Percentiles rank a stretch among this genome's conserved stretches.
Evolutionary conservation across 1,140 invertebrate genomes (phyloP).

Genomic region (Steinernema khuongi): DNA sequence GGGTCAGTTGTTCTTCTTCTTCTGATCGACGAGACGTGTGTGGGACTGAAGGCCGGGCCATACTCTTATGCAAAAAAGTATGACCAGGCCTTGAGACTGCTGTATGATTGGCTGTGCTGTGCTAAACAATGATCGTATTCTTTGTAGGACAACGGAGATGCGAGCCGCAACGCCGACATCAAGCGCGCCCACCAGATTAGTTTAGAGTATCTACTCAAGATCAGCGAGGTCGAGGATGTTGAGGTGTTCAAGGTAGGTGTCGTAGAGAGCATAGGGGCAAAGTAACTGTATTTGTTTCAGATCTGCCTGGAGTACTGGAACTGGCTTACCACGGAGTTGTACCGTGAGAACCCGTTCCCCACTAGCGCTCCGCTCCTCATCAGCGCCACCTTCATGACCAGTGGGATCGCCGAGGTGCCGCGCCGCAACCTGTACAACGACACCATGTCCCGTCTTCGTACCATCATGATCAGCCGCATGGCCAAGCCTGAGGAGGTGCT

Average conservation of each 20-base stretch:
- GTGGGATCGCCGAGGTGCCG: constrained; percentile 37
- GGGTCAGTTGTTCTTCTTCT: no score
- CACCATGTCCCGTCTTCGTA: constrained; percentile 80
- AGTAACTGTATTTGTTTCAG: no score
- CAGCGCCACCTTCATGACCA: neutral
- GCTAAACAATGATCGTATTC: neutral
- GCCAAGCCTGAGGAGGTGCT: constrained; percentile 99
- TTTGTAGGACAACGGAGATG: constrained; percentile 27
- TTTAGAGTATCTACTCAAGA: constrained; percentile 86
- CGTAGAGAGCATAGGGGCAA: no score
- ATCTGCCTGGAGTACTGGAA: constrained; percentile 97
- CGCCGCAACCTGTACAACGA: constrained; percentile 71
- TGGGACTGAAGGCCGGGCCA: no score
- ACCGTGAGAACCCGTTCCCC: constrained; percentile 67
- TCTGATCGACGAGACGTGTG: no score
- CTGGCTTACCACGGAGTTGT: constrained; percentile 80
- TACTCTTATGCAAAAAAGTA: neutral
- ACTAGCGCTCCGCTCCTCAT: neutral
- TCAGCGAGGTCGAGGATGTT: constrained; percentile 96
- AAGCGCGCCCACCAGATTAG: constrained; percentile 27
- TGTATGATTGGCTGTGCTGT: neutral
- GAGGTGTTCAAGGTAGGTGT: constrained; percentile 96
- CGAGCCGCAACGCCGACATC: neutral
- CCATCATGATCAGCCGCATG: constrained; percentile 99
- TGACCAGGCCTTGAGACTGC: neutral